These are phyloP conservation scores for Taxidea taxus DNA, from an alignment of 2,113 vertebrate genomes.

Conservation along the genomic window DNA sequence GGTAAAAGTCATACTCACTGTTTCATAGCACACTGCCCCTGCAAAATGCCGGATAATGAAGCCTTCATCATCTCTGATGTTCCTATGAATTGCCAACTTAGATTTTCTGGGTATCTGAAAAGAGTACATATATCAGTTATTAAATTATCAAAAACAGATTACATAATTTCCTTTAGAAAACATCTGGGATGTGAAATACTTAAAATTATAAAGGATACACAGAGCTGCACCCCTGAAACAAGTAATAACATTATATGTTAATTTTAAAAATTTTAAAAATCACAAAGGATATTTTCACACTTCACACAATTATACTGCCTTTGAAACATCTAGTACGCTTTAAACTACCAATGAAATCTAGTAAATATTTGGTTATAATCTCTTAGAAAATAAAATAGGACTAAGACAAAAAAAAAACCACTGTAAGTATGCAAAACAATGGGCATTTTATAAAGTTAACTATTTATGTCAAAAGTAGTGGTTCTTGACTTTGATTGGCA, in stretches of 20 bases:
- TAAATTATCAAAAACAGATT: neutral
- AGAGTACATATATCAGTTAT: conserved; percentile 1
- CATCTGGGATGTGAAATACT: neutral
- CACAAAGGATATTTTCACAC: neutral
- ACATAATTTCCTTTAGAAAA: conserved; percentile 8
- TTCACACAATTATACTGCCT: neutral
- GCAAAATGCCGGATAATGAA: conserved; percentile 98
- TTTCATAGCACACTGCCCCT: conserved; percentile 98
- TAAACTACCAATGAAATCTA: conserved; percentile 10
- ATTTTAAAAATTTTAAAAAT: neutral
- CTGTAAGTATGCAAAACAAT: neutral
- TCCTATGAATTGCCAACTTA: conserved; percentile 95
- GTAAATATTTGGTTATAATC: neutral
- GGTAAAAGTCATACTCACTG: conserved; percentile 82
- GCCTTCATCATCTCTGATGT: conserved; percentile 97
- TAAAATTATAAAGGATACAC: neutral
- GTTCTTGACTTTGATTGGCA: neutral
- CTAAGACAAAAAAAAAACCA: neutral
- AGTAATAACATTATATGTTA: too few relatives aligned
- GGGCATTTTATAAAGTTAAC: neutral
- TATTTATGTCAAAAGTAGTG: neutral
- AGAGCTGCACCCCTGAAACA: too few relatives aligned
- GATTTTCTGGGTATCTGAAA: conserved; percentile 97
- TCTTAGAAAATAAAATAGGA: neutral
- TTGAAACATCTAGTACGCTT: neutral